A percentile compares a stretch with the other conserved stretches of the same genome.
These are phyloP conservation scores for Megathymus violae DNA, from an alignment of 1,140 invertebrate species.

Conservation along the genomic window DNA sequence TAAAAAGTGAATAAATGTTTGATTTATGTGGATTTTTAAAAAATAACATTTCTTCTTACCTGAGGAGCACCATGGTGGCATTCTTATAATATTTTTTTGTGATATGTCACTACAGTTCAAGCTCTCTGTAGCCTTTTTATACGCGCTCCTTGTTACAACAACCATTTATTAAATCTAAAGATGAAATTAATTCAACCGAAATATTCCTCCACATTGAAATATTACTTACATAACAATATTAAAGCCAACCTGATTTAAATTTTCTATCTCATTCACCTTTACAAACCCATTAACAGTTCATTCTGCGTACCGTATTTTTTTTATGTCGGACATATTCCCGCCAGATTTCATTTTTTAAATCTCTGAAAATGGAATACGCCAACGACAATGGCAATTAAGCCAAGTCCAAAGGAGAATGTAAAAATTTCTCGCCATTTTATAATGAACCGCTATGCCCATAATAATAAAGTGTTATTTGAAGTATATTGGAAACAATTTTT, in stretches of 20 bases:
- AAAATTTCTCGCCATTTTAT: not conserved
- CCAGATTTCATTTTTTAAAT: constrained; percentile 3
- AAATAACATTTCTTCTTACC: constrained; percentile 50
- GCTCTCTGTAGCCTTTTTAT: constrained; percentile 48
- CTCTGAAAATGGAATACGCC: not conserved
- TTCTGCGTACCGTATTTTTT: not conserved
- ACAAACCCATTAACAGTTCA: not conserved
- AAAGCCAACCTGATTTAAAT: constrained; percentile 23
- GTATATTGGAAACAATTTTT: too few species aligned
- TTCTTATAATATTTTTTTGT: constrained; percentile 47
- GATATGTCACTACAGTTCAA: constrained; percentile 49
- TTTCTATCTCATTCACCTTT: not conserved
- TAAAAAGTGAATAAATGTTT: too few species aligned
- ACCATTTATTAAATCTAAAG: constrained; percentile 44
- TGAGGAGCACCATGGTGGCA: constrained; percentile 69
- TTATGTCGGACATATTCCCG: not conserved
- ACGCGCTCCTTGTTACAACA: constrained; percentile 49
- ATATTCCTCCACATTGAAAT: constrained; percentile 8
- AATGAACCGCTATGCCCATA: too few species aligned
- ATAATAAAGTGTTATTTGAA: too few species aligned
- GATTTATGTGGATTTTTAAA: too few species aligned
- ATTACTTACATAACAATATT: not conserved
- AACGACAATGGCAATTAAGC: not conserved
- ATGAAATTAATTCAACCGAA: constrained; percentile 3
- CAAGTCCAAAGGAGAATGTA: not conserved